phyloP scores from a whole-genome alignment of 2,113 vertebrate genomes.

The Sapajus apella region DNA sequence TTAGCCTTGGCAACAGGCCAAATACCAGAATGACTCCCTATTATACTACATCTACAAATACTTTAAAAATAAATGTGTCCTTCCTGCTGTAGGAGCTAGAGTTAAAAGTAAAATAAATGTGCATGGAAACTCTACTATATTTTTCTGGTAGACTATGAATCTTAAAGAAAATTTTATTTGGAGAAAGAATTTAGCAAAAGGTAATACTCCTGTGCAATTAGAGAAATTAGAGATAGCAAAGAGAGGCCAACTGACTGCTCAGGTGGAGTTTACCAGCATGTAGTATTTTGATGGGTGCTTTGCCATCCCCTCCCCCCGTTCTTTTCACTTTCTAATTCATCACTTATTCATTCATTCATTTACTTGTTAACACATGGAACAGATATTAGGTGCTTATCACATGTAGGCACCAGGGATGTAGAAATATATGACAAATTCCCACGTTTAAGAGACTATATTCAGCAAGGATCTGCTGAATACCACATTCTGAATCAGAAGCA shows the following conservation, averaged over 20 bases:
- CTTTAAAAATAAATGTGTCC: slow-evolving; percentile 13
- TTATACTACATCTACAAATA: background rate
- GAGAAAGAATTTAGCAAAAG: slow-evolving; percentile 20
- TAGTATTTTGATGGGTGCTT: background rate
- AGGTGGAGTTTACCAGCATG: too few species aligned
- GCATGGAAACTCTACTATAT: background rate
- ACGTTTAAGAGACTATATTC: background rate
- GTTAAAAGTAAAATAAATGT: background rate
- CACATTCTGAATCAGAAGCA: background rate
- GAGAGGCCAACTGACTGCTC: background rate
- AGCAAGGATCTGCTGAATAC: background rate
- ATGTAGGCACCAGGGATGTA: background rate
- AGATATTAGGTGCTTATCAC: background rate
- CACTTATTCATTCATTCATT: background rate
- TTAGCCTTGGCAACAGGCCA: background rate
- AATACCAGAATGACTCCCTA: background rate
- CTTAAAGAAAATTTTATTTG: background rate
- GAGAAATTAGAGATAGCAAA: background rate
- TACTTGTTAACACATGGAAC: background rate
- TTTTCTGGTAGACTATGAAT: background rate
- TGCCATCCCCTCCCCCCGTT: background rate
- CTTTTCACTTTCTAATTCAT: background rate
- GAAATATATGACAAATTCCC: background rate
- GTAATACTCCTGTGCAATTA: background rate
- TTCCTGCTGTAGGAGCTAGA: too few species aligned